phyloP scores from a whole-genome alignment of 2,888 invertebrate genomes.

The Vandiemenella viatica region DNA sequence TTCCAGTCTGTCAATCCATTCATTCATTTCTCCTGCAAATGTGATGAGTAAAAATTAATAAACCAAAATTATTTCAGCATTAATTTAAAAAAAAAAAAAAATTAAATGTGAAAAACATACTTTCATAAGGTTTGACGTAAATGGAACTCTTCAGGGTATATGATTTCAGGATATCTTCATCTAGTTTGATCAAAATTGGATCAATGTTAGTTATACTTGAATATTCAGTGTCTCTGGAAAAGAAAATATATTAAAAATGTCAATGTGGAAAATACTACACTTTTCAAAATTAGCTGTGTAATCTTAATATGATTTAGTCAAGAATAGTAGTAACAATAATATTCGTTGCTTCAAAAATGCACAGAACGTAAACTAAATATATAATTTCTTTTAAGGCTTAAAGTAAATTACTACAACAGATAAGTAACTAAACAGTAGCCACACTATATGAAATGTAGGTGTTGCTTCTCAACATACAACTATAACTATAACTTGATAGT shows the following conservation, averaged over 20 bases:
- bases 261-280: too few relatives aligned
- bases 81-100: not conserved
- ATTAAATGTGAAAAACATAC: slow-evolving; percentile 23
- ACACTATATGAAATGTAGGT: too few relatives aligned
- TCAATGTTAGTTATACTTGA: slow-evolving; percentile 55
- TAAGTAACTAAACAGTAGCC: too few relatives aligned
- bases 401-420: too few relatives aligned
- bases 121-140: slow-evolving; percentile 68
- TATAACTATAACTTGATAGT: too few relatives aligned
- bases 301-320: too few relatives aligned
- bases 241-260: slow-evolving; percentile 1
- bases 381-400: too few relatives aligned
- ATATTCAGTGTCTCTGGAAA: slow-evolving; percentile 53
- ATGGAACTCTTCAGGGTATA: slow-evolving; percentile 74
- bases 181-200: slow-evolving; percentile 62
- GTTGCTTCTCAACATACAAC: too few relatives aligned
- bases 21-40: slow-evolving; percentile 31
- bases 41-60: not conserved
- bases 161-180: slow-evolving; percentile 71
- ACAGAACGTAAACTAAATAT: too few relatives aligned
- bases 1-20: slow-evolving; percentile 60
- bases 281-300: too few relatives aligned
- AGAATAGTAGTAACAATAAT: too few relatives aligned
- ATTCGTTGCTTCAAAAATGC: too few relatives aligned
- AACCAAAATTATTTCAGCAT: not conserved